Evolutionary conservation across 1,140 invertebrate species (phyloP).

Genomic region (Bombus breviceps): DNA sequence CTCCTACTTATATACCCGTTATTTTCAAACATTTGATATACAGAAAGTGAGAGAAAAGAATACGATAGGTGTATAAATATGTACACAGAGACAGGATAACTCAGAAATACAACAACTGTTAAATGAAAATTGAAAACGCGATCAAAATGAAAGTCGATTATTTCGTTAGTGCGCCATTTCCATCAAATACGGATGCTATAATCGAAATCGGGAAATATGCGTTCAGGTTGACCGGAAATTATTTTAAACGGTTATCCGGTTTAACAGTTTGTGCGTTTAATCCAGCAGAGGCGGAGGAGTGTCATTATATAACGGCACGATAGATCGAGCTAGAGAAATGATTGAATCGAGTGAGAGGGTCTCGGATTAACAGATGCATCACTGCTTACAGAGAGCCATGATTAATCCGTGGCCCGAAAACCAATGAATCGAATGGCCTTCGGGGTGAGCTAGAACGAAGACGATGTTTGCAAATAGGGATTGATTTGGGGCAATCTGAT

Average conservation of each 20-base stretch:
- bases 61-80: too few relatives aligned
- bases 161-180: too few relatives aligned
- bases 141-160: too few relatives aligned
- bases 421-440: conserved; percentile 54
- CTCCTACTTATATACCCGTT: too few relatives aligned
- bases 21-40: too few relatives aligned
- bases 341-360: conserved; percentile 48
- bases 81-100: too few relatives aligned
- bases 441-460: conserved; percentile 48
- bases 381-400: conserved; percentile 61
- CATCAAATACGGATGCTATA: too few relatives aligned
- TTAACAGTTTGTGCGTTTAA: not conserved
- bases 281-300: conserved; percentile 23
- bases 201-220: too few relatives aligned
- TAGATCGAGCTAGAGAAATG: conserved; percentile 51
- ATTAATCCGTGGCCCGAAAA: conserved; percentile 61
- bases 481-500: conserved; percentile 56
- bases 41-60: too few relatives aligned
- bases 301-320: conserved; percentile 56
- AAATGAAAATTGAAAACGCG: too few relatives aligned
- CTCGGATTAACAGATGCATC: conserved; percentile 63
- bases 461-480: conserved; percentile 61
- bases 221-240: not conserved
- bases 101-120: too few relatives aligned
- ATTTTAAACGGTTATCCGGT: conserved; percentile 37